A percentile compares a stretch with the other conserved stretches of the same genome.
These are phyloP conservation scores for Sialia sialis DNA, from an alignment of 2,113 vertebrate species.

Conservation along the genomic window DNA sequence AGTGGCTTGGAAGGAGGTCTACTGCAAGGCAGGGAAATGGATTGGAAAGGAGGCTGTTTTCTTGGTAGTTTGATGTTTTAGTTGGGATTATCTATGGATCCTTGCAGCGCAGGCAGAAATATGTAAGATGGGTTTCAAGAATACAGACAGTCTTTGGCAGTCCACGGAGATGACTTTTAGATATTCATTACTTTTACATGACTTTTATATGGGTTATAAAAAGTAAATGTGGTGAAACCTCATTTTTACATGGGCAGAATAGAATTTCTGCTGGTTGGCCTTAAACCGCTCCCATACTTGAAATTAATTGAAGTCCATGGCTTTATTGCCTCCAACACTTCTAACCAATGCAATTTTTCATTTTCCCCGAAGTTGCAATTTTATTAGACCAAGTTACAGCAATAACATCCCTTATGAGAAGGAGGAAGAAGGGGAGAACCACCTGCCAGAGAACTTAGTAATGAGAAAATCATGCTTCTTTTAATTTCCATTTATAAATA, in stretches of 20 bases:
- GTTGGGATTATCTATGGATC: constrained; percentile 71
- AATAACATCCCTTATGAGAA: constrained; percentile 67
- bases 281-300: constrained; percentile 74
- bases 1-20: constrained; percentile 79
- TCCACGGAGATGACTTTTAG: constrained; percentile 75
- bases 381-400: constrained; percentile 73
- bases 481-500: constrained; percentile 66
- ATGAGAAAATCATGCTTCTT: constrained; percentile 58
- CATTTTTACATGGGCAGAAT: constrained; percentile 77
- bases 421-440: constrained; percentile 51
- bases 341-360: constrained; percentile 73
- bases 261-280: constrained; percentile 77
- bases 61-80: constrained; percentile 73
- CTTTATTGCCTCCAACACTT: constrained; percentile 77
- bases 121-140: constrained; percentile 72
- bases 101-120: constrained; percentile 66
- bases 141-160: constrained; percentile 72
- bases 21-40: constrained; percentile 73
- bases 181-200: constrained; percentile 80
- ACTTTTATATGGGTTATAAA: constrained; percentile 82
- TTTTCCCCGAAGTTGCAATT: constrained; percentile 74
- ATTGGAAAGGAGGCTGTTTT: constrained; percentile 74
- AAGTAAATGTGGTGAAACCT: constrained; percentile 81
- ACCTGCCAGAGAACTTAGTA: constrained; percentile 63
- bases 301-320: constrained; percentile 77